These are phyloP conservation scores for Syrmaticus mikado DNA, from an alignment of 2,113 vertebrate genomes.

Conservation along the genomic window DNA sequence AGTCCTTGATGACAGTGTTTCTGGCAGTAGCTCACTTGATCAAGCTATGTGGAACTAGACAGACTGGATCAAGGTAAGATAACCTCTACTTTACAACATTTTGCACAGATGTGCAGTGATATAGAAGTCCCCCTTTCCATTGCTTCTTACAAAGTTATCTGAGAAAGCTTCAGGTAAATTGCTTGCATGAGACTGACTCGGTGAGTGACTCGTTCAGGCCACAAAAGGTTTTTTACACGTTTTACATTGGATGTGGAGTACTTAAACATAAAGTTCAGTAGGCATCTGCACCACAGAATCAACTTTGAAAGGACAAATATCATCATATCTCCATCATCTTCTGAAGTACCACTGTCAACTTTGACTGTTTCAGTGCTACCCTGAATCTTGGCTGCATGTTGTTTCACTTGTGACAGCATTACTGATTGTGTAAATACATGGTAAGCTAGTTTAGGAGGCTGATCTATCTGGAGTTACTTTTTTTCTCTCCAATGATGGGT, in stretches of 20 bases:
- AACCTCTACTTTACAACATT: neutral
- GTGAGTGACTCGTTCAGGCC: neutral
- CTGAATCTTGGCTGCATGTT: neutral
- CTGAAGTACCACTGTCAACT: neutral
- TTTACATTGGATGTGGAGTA: neutral
- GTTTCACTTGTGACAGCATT: neutral
- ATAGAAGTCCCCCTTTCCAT: neutral
- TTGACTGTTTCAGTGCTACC: neutral
- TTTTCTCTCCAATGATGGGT: neutral
- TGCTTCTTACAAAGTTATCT: neutral
- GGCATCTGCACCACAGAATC: neutral
- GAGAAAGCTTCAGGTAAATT: neutral
- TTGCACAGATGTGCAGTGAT: neutral
- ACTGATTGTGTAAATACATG: neutral
- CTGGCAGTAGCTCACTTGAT: neutral
- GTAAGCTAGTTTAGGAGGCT: neutral
- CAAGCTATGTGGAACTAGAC: neutral
- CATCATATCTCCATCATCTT: rapidly evolving
- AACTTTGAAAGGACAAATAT: neutral
- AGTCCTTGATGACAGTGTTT: neutral
- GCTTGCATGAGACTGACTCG: neutral
- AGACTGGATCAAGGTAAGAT: neutral
- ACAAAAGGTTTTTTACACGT: neutral
- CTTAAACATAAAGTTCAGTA: neutral
- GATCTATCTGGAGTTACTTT: neutral